Base-by-base conservation (phyloP, 1,140 invertebrate genomes). In the Wiebesia pumilae region DNA sequence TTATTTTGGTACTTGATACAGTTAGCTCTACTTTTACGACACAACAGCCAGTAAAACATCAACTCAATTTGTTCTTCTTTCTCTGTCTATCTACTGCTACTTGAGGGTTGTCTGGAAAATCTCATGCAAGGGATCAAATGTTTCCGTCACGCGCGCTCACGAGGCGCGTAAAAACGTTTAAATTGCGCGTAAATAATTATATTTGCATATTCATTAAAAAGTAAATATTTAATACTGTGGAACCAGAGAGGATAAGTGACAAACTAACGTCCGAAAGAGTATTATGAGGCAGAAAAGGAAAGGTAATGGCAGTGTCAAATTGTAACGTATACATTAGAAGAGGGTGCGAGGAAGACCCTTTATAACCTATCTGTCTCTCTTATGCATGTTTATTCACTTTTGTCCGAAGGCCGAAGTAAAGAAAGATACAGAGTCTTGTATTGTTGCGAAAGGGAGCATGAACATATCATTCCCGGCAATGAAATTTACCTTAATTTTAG, bases 151-250 rank as follows among this genome's bases (percentile, higher is more conserved):
- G 27, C n/a, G 71, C 24, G 58, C 87, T 83, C 88, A 89, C 88
- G 88, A 79, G 86, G 86, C 88, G 92, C 90, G 91, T 92, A 93
- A 93, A 93, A 93, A 93, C 91, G 91, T 90, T 91, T 91, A 93
- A 94, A 93, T 93, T 93, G 92, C 91, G 92, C 92, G 91, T 94
- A 93, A 93, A 93, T 93, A 94, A 94, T 94, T 93, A 93, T 93
- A 93, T 94, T 94, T 94, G 92, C 93, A 94, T 94, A 94, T 94
- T 94, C 93, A 94, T 94, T 92, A 91, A 92, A 93, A 94, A 90
- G 93, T 93, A 93, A 94, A 94, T 94, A 94, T 94, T 94, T 94
- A 94, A 94, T 91, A 89, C 88, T 80, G 77, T 33, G 38, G 62
- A 58, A 35, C 6, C 65, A 67, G 78, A 73, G 27, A n/a, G 51